These are phyloP conservation scores for Hiodon tergisus DNA, from an alignment of 2,113 vertebrate species.

Conservation along the genomic window DNA sequence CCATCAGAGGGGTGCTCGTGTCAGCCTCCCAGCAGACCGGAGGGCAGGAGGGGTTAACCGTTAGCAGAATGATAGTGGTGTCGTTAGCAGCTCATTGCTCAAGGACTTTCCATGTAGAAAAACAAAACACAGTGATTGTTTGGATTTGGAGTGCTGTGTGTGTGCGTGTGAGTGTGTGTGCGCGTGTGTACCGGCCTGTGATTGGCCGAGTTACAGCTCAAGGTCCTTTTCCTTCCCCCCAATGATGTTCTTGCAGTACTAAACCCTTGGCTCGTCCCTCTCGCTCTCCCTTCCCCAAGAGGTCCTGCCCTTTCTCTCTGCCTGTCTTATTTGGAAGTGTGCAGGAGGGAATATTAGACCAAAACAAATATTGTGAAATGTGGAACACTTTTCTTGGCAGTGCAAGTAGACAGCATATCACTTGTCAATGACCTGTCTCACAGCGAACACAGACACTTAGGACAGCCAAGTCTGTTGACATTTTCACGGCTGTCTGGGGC, in stretches of 20 bases:
- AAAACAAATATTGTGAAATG: no score
- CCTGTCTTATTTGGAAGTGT: no score
- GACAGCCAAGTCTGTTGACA: no score
- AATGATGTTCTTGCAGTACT: not conserved
- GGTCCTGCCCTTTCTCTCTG: not conserved
- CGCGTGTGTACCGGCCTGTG: not conserved
- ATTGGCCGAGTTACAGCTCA: not conserved
- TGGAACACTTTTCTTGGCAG: no score
- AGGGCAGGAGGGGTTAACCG: no score
- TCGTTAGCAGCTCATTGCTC: not conserved
- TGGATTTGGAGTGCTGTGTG: not conserved
- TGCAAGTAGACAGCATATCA: no score
- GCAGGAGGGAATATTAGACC: no score
- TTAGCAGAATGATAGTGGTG: not conserved
- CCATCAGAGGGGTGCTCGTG: not conserved
- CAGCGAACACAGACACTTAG: no score
- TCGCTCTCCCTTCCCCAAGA: no score
- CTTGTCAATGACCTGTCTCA: no score
- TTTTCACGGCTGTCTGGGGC: no score
- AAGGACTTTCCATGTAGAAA: not conserved
- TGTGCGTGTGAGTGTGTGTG: not conserved
- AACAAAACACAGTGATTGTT: constrained; percentile 5
- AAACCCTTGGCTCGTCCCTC: not conserved
- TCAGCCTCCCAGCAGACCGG: not conserved
- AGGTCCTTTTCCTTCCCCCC: constrained; percentile 3